Percentiles rank a stretch among this genome's conserved stretches.
Evolutionary conservation across 2,888 invertebrate species (phyloP).

Genomic region (Loripinus fragilis): DNA sequence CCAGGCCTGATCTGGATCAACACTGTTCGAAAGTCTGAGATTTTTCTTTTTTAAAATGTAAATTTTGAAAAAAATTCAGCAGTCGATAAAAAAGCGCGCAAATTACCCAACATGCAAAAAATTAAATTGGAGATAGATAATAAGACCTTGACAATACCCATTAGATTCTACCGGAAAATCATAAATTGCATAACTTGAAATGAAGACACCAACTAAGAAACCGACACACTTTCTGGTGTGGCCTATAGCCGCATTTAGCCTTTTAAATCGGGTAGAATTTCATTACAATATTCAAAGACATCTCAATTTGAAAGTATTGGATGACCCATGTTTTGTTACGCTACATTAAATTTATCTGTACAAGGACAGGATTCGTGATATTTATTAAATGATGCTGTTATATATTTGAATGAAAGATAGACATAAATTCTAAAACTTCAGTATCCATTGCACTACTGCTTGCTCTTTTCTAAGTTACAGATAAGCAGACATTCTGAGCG

Average conservation of each 20-base stretch:
- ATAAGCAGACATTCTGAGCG: no score
- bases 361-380: background rate
- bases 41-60: no score
- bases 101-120: no score
- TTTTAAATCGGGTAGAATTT: background rate
- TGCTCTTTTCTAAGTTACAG: no score
- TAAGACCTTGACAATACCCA: background rate
- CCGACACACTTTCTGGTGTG: conserved; percentile 2
- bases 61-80: no score
- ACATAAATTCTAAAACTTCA: conserved; percentile 4
- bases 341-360: background rate
- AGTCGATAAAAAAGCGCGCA: no score
- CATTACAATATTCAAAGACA: conserved; percentile 4
- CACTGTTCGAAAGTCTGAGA: no score
- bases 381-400: conserved; percentile 6
- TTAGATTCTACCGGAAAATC: background rate
- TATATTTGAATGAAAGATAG: background rate
- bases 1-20: no score
- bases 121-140: no score
- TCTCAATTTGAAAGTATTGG: conserved; percentile 9
- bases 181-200: conserved; percentile 1
- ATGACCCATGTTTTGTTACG: conserved; percentile 1
- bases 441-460: conserved; percentile 14
- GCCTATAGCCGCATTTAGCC: background rate
- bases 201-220: background rate